Conservation (phyloP, 1,140 invertebrate genomes). For the Vanessa tameamea region DNA sequence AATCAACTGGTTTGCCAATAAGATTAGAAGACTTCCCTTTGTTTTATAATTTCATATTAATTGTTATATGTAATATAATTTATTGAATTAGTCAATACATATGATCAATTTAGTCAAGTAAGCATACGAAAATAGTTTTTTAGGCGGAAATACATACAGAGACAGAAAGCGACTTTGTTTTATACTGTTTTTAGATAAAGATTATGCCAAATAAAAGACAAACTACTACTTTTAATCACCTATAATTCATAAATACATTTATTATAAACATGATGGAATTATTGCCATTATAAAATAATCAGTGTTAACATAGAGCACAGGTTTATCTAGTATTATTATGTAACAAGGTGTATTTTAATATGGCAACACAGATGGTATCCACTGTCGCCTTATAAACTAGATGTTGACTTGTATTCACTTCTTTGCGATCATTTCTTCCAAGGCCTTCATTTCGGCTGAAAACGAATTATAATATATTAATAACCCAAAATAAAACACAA, state of each 20-base stretch:
- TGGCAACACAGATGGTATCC: slow-evolving; percentile 45
- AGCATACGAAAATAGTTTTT: too few relatives aligned
- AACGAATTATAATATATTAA: slow-evolving; percentile 33
- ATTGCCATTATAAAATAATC: slow-evolving; percentile 5
- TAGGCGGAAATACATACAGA: too few relatives aligned
- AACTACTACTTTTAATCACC: slow-evolving; percentile 16
- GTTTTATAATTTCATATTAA: too few relatives aligned
- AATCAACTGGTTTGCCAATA: too few relatives aligned
- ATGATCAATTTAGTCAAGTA: too few relatives aligned
- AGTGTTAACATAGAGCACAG: neutral
- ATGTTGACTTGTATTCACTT: slow-evolving; percentile 41
- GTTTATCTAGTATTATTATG: neutral
- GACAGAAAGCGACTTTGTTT: too few relatives aligned
- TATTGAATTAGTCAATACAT: too few relatives aligned
- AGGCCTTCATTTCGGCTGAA: slow-evolving; percentile 62
- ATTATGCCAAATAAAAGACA: neutral
- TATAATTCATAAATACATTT: slow-evolving; percentile 34
- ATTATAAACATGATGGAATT: slow-evolving; percentile 32
- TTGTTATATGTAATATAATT: too few relatives aligned
- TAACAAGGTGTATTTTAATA: slow-evolving; percentile 10
- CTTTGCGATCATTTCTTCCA: slow-evolving; percentile 60
- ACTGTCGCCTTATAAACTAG: slow-evolving; percentile 55
- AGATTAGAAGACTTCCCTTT: too few relatives aligned
- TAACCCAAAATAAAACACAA: neutral
- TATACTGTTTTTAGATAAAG: too few relatives aligned